Base-by-base conservation (phyloP, 2,888 invertebrate genomes). In the Spodoptera exigua region DNA sequence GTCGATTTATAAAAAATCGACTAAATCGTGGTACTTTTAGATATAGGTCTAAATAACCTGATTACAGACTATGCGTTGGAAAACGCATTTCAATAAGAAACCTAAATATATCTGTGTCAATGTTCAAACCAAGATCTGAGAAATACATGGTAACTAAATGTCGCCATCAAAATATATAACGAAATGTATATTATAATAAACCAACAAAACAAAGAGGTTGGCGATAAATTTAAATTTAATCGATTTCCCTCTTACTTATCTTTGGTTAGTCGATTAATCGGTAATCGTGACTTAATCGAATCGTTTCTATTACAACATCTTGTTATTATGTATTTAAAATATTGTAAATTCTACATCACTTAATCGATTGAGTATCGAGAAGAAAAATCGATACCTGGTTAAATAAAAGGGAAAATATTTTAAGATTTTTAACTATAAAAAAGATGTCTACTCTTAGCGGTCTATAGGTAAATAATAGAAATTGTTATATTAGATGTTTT, bases 401-500 rank as follows among this genome's bases (percentile, higher is more conserved):
- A 34, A 59, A 17, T 62, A 40, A 62, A 35, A n/a, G 44, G 47
- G 34, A 52, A 61, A 46, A 27, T 56, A 71, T 65, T 67, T 76
- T 72, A 73, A 73, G 61, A 69, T 77, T 79, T n/a, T 79, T 73
- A 80, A 79, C 60, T 56, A 69, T 75, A 76, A 67, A 72, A 61
- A 55, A 67, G 27, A 76, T 68, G 66, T 76, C 71, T 80, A 83
- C 68, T 72, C 53, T 56, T 86, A 84, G 82, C 79, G 79, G 80
- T 87, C 82, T 83, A 83, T 85, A 85, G 81, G 64, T 71, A 61
- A 49, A 76, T 74, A 80, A 83, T 85, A 84, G 80, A 84, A 78
- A 80, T 88, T 90, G 90, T 91, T 91, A 86, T 74, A 81, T 74
- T 90, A 89, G 86, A 83, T 83, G 85, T 88, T 89, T 84, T 83